Base-by-base conservation (phyloP, 2,888 invertebrate genomes). In the Oscheius onirici region DNA sequence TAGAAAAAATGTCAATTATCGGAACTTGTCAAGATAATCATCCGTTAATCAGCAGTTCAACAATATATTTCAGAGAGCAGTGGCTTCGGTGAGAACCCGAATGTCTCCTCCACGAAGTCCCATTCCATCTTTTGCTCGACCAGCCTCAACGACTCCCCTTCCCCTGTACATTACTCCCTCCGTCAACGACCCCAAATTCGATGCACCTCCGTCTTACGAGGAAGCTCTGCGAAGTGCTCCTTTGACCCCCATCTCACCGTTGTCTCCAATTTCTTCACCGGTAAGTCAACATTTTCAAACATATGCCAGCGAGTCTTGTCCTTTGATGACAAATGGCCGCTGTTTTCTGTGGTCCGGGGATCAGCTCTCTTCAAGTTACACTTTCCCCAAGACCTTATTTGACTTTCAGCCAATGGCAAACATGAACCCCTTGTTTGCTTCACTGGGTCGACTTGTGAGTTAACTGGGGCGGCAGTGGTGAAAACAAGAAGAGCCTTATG, bases 121-220 rank as follows among this genome's bases (percentile, higher is more conserved):
- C 11, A 54, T 66, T 52, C 66, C 69, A 17, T 58, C 69, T 3
- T 69, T 69, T 20, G 58, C 69, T 11, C 58, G 69, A 34, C 55
- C 55, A 15, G 54, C 43, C 20, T 57, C 65, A 2, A 49, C 55
- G 5, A 41, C 55, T 6, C 71, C 71, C n/a, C 75, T 76, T n/a
- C 78, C 78, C 28, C 55, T 74, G 65, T 79, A 79, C 51, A 79
- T 79, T 24, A 63, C 68, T 17, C 66, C 71, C 11, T 24, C 67
- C 0, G 40, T 68, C 17, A 49, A 73, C 63, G 78, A 79, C 52
- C 78, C 78, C 15, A 79, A 79, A 40, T 76, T 76, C 69, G 78
- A 79, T 46, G 75, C 78, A 0, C 78, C 78, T 13, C 78, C 78
- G 3, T 74, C 76, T 0, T 79, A 79, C 52, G 78, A 79, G n/a